Conservation (phyloP, 2,113 vertebrate genomes). For the Rhinogobius similis region DNA sequence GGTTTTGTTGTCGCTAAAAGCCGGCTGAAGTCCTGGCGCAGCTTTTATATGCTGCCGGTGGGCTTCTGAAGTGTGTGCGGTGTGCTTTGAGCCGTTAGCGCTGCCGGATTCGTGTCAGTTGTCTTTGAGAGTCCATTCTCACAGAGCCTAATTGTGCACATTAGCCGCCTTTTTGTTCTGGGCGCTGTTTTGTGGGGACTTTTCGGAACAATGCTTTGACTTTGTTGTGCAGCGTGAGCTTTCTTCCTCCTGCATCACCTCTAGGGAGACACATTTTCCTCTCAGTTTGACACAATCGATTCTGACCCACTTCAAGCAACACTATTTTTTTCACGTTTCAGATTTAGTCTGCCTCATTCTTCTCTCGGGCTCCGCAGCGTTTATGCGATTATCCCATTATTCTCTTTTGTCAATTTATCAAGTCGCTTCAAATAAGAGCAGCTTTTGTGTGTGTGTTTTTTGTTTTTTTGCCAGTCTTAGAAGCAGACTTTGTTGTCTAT, state of each 20-base stretch:
- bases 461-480: background rate
- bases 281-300: slow-evolving; percentile 57
- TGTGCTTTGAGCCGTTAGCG: background rate
- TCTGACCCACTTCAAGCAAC: slow-evolving; percentile 48
- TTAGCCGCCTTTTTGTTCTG: background rate
- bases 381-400: slow-evolving; percentile 31
- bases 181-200: background rate
- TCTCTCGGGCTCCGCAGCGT: background rate
- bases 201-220: slow-evolving; percentile 10
- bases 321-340: slow-evolving; percentile 40
- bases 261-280: slow-evolving; percentile 55
- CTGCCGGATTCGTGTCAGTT: background rate
- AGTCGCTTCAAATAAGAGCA: slow-evolving; percentile 31
- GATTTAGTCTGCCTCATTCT: background rate
- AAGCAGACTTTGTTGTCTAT: background rate
- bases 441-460: background rate
- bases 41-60: background rate
- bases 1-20: background rate
- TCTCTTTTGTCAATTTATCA: slow-evolving; percentile 15
- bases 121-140: background rate
- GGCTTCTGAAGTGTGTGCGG: background rate
- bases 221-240: slow-evolving; percentile 17
- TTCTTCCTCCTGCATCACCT: slow-evolving; percentile 32
- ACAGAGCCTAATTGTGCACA: slow-evolving; percentile 4
- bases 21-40: background rate